Base-by-base conservation (phyloP, 2,797 vertebrate genomes). In the Poecilia picta region DNA sequence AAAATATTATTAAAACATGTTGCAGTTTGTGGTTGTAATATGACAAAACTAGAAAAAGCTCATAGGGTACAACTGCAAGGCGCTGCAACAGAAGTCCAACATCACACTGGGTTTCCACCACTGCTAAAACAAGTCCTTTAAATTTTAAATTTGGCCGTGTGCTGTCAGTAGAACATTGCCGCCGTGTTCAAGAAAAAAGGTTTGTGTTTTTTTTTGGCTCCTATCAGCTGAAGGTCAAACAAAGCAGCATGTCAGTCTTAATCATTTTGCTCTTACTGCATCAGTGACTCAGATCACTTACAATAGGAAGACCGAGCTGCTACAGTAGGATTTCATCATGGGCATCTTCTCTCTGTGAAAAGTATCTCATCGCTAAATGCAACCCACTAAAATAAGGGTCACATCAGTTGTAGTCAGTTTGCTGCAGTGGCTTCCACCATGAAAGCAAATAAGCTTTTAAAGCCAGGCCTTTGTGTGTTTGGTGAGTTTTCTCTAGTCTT, bases 181-280 rank as follows among this genome's bases (percentile, higher is more conserved):
- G 66, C 72, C 20, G 51, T 76, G 72, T 77, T 88, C 81, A 71
- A 84, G 80, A 84, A 66, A 76, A 53, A 45, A 51, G 73, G 62
- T 87, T 87, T 84, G 39, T 79, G 72, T 12, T 31, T 39, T 33
- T 28, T 49, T 90, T 82, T 73, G 82, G 71, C 77, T 89, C 20
- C 75, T 82, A 89, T 89, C 83, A 92, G 83, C 76, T 79, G 83
- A 93, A 92, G 91, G 93, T 93, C 90, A 89, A 73, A 85, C 31
- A 31, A 78, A 87, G 84, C 88, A 82, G 77, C 81, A 36, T 87
- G 92, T 93, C 92, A 81, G 77, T 87, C 84, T 89, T 64, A 8
- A 90, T 93, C 88, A 88, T 55, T 83, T 92, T 88, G 80, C 86
- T 85, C 81, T 79, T 10, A 3, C 71, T 77, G 82, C 83, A 68